phyloP scores from a whole-genome alignment of 2,797 vertebrate genomes.

The Saxicola maurus region DNA sequence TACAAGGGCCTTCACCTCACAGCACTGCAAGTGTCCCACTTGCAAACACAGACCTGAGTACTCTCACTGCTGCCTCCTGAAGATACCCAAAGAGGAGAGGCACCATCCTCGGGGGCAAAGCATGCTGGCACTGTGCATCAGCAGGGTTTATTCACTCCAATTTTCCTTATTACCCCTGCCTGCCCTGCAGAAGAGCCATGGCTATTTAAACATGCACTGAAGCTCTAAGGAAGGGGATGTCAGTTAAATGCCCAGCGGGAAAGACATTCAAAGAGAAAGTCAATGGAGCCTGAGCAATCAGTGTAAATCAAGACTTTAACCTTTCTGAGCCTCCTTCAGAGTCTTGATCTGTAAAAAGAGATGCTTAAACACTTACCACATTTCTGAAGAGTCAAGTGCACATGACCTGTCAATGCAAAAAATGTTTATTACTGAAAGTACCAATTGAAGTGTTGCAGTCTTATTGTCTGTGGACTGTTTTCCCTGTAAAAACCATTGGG shows the following conservation, averaged over 20 bases:
- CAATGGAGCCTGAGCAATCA: constrained; percentile 11
- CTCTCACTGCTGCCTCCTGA: background rate
- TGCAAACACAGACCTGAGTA: background rate
- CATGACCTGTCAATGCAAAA: background rate
- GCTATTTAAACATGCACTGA: background rate
- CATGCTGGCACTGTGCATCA: background rate
- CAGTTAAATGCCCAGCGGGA: background rate
- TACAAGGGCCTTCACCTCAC: background rate
- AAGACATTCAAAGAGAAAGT: constrained; percentile 10
- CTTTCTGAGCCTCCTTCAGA: background rate
- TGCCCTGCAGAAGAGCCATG: background rate
- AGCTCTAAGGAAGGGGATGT: background rate
- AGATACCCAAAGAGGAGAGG: background rate
- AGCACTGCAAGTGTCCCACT: background rate
- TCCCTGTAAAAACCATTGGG: background rate
- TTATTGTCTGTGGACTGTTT: background rate
- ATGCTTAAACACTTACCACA: background rate
- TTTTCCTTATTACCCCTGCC: background rate
- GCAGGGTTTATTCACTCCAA: background rate
- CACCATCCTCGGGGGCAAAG: background rate
- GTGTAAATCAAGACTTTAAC: constrained; percentile 34
- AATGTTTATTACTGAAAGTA: background rate
- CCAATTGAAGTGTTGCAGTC: background rate
- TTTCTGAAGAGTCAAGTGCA: background rate
- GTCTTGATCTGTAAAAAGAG: background rate